A percentile compares a stretch with the other conserved stretches of the same genome.
Evolutionary conservation across 2,888 invertebrate genomes (phyloP).

Genomic region (Trachelus stipa): DNA sequence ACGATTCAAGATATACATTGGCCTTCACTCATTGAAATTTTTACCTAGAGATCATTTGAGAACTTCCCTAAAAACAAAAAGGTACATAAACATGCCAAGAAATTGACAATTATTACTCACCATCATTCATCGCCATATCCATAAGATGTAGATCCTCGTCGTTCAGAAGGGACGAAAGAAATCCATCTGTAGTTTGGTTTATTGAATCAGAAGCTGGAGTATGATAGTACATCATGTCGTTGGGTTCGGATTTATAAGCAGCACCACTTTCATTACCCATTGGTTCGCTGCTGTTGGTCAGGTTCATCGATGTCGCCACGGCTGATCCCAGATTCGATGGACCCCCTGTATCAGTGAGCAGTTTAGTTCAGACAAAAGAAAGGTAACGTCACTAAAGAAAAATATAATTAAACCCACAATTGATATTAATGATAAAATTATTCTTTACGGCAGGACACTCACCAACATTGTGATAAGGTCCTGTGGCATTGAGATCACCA

Average conservation of each 20-base stretch:
- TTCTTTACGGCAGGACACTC: constrained; percentile 33
- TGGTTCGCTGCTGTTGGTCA: constrained; percentile 80
- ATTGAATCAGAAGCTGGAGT: constrained; percentile 71
- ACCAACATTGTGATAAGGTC: constrained; percentile 68
- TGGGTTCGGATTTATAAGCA: constrained; percentile 78
- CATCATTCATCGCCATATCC: constrained; percentile 92
- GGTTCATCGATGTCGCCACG: constrained; percentile 82
- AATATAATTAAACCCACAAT: not conserved
- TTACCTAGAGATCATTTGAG: not conserved
- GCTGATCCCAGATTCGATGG: constrained; percentile 77
- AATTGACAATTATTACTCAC: constrained; percentile 68
- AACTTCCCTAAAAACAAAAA: not conserved
- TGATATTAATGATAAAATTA: not conserved
- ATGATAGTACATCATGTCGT: constrained; percentile 84
- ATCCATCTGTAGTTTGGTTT: constrained; percentile 84
- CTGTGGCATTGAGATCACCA: constrained; percentile 72
- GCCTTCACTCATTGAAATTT: not conserved
- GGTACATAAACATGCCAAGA: not conserved
- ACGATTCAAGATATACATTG: constrained; percentile 6
- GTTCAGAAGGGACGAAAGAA: constrained; percentile 87
- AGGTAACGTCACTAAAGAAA: constrained; percentile 21
- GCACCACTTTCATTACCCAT: constrained; percentile 71
- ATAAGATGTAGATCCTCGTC: constrained; percentile 91
- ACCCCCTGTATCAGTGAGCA: constrained; percentile 58
- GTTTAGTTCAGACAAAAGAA: constrained; percentile 49